These are phyloP conservation scores for Tauraco erythrolophus DNA, from an alignment of 2,113 vertebrate species.

Conservation along the genomic window DNA sequence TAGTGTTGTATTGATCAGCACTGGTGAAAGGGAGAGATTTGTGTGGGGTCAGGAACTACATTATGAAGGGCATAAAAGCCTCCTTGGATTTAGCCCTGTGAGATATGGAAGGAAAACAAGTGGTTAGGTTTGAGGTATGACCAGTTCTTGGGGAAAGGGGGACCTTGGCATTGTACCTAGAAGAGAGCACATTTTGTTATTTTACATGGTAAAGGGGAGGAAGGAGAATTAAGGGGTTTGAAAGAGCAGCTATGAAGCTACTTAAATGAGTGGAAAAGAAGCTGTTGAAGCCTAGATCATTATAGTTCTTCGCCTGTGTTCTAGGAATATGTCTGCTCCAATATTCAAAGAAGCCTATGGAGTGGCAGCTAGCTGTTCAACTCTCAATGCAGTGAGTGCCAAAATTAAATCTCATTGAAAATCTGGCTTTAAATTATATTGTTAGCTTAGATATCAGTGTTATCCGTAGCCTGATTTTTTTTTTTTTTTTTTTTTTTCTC, in stretches of 20 bases:
- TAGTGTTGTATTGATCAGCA: conserved; percentile 44
- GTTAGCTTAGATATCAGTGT: neutral
- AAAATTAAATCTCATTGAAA: neutral
- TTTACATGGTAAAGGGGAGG: neutral
- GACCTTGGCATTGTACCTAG: neutral
- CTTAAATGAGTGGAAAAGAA: neutral
- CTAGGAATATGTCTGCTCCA: neutral
- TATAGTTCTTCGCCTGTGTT: neutral
- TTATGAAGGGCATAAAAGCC: conserved; percentile 40
- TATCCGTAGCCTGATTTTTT: neutral
- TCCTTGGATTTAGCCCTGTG: conserved; percentile 1
- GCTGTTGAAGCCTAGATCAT: neutral
- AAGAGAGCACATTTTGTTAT: neutral
- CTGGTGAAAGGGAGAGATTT: conserved; percentile 36
- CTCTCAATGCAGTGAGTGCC: neutral
- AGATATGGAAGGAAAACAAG: conserved; percentile 25
- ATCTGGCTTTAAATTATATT: neutral
- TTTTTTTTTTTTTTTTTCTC: neutral
- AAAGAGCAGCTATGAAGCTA: neutral
- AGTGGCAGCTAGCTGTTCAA: neutral
- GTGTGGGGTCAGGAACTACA: neutral
- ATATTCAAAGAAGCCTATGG: neutral
- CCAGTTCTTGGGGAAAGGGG: neutral
- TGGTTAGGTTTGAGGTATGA: neutral
- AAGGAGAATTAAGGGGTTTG: neutral